Conservation (phyloP, 2,113 vertebrate species). For the Salvelinus namaycush region DNA sequence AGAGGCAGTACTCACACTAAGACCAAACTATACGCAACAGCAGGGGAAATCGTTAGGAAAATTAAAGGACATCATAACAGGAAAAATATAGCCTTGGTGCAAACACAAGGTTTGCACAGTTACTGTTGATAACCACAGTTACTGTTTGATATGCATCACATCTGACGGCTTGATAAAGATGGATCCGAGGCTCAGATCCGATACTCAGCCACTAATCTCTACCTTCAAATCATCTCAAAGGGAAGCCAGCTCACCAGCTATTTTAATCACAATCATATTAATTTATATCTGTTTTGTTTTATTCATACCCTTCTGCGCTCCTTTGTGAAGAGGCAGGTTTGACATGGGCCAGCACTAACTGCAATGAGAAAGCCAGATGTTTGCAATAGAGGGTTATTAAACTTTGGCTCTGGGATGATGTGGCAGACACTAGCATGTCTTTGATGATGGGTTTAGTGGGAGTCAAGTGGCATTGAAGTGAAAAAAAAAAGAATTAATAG, state of each 20-base stretch:
- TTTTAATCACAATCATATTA: constrained; percentile 50
- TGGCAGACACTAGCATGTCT: constrained; percentile 64
- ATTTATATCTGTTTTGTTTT: constrained; percentile 48
- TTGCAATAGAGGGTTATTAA: constrained; percentile 72
- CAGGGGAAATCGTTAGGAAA: not conserved
- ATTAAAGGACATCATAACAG: constrained; percentile 3
- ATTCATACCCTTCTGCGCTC: constrained; percentile 40
- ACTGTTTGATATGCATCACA: constrained; percentile 38
- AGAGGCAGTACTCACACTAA: not conserved
- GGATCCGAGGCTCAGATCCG: constrained; percentile 29
- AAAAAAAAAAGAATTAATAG: constrained; percentile 68
- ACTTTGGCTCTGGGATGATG: constrained; percentile 59
- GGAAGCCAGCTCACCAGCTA: constrained; percentile 36
- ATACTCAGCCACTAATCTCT: constrained; percentile 27
- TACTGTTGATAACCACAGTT: constrained; percentile 26
- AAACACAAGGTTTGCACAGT: constrained; percentile 9
- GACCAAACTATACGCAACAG: not conserved
- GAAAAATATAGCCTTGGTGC: not conserved
- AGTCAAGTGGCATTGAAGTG: constrained; percentile 67
- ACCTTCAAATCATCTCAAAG: constrained; percentile 32
- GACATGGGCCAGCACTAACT: constrained; percentile 33
- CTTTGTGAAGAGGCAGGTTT: constrained; percentile 50
- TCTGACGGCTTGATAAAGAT: constrained; percentile 23
- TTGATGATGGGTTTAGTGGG: constrained; percentile 69
- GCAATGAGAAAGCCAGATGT: constrained; percentile 64